A percentile compares a stretch with the other conserved stretches of the same genome.
Evolutionary conservation across 2,113 vertebrate species (phyloP).

Genomic region (Leptobrachium ailaonicum): DNA sequence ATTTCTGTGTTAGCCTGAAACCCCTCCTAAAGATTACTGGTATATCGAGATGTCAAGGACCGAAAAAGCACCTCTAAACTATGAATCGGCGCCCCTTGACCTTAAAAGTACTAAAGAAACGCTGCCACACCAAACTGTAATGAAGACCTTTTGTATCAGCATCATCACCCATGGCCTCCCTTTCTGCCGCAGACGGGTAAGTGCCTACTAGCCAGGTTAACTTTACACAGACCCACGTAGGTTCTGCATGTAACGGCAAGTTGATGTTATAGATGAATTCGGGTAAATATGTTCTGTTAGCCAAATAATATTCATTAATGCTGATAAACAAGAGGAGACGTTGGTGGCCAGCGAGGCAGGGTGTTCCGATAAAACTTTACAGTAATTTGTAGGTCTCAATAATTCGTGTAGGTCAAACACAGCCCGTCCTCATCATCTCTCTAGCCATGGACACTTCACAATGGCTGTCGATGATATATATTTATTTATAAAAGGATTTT

Average conservation of each 20-base stretch:
- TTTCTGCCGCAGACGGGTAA: constrained; percentile 94
- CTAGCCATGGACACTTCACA: background rate
- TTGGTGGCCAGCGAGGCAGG: too few species aligned
- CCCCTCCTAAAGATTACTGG: background rate
- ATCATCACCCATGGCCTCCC: constrained; percentile 95
- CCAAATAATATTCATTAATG: too few species aligned
- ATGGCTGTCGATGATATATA: background rate
- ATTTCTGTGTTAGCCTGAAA: constrained; percentile 9
- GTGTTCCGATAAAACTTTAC: too few species aligned
- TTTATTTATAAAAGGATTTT: too few species aligned
- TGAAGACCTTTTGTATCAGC: constrained; percentile 98
- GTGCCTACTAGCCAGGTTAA: constrained; percentile 45
- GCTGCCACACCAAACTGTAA: constrained; percentile 86
- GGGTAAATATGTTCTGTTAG: too few species aligned
- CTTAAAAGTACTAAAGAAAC: constrained; percentile 77
- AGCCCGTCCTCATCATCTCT: background rate
- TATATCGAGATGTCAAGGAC: constrained; percentile 77
- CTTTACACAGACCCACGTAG: too few species aligned
- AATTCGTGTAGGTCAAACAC: too few species aligned
- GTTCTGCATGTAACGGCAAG: too few species aligned
- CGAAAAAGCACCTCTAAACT: constrained; percentile 71
- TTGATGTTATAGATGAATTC: too few species aligned
- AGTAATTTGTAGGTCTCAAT: too few species aligned
- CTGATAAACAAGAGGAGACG: too few species aligned
- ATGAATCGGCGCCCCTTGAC: constrained; percentile 78